These are phyloP conservation scores for Phasia obesa DNA, from an alignment of 2,888 invertebrate species.

Conservation along the genomic window DNA sequence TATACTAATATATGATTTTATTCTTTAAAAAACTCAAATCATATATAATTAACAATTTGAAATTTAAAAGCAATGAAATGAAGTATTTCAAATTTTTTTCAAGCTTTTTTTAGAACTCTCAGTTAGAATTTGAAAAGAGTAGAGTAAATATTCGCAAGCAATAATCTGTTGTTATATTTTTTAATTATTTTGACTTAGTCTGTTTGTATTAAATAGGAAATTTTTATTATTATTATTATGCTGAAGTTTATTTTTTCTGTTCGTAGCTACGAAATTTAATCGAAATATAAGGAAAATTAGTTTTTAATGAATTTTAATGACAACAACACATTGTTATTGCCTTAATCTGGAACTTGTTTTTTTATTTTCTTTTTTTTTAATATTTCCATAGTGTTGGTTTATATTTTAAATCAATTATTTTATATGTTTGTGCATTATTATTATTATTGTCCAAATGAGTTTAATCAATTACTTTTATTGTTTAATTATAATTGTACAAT, in stretches of 20 bases:
- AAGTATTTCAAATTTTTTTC: no score
- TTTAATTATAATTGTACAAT: conserved; percentile 15
- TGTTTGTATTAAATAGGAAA: not conserved
- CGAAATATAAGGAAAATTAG: conserved; percentile 55
- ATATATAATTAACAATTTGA: no score
- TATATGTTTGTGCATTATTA: conserved; percentile 22
- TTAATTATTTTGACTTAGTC: not conserved
- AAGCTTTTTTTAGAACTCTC: no score
- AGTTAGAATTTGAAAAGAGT: no score
- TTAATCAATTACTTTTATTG: conserved; percentile 43
- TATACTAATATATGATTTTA: no score
- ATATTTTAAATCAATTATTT: conserved; percentile 48
- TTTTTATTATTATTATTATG: not conserved
- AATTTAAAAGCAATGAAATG: no score
- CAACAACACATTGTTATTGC: conserved; percentile 52
- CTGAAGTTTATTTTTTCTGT: conserved; percentile 6
- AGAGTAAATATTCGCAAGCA: no score
- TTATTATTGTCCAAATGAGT: conserved; percentile 44
- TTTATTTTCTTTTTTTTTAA: not conserved
- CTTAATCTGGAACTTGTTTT: conserved; percentile 34
- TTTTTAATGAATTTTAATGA: conserved; percentile 58
- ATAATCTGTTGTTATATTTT: not conserved
- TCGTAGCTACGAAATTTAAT: conserved; percentile 44
- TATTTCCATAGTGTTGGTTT: conserved; percentile 9
- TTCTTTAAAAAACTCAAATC: no score